Evolutionary conservation across 2,113 vertebrate species (phyloP), one percentile per base, ranked within the genome.

Genomic region (Acanthisitta chloris): DNA sequence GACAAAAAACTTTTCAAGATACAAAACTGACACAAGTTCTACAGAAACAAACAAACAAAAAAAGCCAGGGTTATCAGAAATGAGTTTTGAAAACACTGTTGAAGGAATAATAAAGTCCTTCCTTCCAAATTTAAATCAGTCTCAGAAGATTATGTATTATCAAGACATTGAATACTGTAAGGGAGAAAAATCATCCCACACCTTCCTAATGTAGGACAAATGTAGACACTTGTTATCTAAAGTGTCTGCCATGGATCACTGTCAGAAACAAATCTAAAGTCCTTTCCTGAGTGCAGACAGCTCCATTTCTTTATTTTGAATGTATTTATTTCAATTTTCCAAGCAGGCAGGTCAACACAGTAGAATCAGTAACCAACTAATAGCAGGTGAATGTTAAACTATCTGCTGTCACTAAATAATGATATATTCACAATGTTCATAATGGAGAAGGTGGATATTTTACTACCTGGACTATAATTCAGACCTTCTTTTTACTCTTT

Each of bases 131-230:
- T 70, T 49, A 83, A 94, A 65, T 38, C 26, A 46, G 21, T n/a
- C 58, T 90, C 49, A 40, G 46, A 71, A 86, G n/a, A 76, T 65
- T 90, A 65, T 8, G 21, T 38, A 86, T 81, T 91, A 86, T 66
- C 49, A 95, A 86, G 78, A 79, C 55, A 84, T 17, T 91, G 67
- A 54, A 52, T 81, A 73, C 72, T 28, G 4, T 40, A 87, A 65
- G 23, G 59, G 38, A 91, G 28, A 95, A 92, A 86, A 92, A 80
- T 81, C 72, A 91, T 49, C 29, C 51, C 72, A 89, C 46, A 84
- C 55, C 76, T 91, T 83, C 46, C 49, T 91, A 86, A 78, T 23
- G 52, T 14, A 94, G 88, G 86, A 88, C 66, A 96, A 90, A 93
- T 49, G 72, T 52, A 88, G 80, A 77, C 29, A 40, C 45, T 83